Evolutionary conservation across 2,888 invertebrate species (phyloP).

Genomic region (Didymodactylos carnosus): DNA sequence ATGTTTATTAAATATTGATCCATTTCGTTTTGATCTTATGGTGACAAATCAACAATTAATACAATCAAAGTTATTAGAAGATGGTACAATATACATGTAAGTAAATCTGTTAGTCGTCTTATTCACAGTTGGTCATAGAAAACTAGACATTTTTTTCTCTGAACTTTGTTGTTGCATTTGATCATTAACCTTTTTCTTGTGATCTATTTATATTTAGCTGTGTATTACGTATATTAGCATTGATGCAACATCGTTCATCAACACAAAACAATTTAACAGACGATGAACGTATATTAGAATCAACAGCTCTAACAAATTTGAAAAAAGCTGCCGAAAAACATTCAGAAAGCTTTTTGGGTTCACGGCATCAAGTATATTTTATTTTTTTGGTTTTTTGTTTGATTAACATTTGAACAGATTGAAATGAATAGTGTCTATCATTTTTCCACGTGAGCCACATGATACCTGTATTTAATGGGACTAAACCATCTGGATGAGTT

Average conservation of each 20-base stretch:
- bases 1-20: slow-evolving; percentile 35
- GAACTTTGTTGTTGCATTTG: no score
- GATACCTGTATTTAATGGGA: background rate
- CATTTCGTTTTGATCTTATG: background rate
- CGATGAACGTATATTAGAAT: background rate
- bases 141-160: no score
- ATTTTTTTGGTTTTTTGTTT: background rate
- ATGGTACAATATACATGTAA: background rate
- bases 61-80: background rate
- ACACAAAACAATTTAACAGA: background rate
- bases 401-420: background rate
- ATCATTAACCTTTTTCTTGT: no score
- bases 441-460: background rate
- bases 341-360: background rate
- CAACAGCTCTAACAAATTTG: background rate
- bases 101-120: background rate
- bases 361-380: background rate
- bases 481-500: background rate
- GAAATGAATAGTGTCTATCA: background rate
- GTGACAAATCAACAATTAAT: background rate
- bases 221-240: background rate
- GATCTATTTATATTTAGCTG: no score
- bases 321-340: background rate
- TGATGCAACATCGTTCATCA: background rate
- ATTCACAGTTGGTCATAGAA: background rate